phyloP scores from a whole-genome alignment of 2,797 vertebrate genomes.

The Pachyuromys duprasi region DNA sequence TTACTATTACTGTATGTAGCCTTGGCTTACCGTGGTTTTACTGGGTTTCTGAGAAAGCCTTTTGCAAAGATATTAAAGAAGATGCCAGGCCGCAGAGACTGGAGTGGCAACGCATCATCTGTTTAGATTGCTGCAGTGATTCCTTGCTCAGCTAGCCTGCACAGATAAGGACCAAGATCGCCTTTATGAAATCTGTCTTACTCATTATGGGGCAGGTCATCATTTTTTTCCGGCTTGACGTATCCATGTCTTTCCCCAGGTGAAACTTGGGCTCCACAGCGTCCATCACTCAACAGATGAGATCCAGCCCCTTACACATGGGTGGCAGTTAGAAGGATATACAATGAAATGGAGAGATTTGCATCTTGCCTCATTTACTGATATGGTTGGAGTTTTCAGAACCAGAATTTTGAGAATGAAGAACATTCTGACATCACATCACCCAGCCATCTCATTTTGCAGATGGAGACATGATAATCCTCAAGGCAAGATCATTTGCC shows the following conservation, averaged over 20 bases:
- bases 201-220: neutral
- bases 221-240: neutral
- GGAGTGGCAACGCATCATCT: neutral
- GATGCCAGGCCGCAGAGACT: neutral
- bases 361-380: neutral
- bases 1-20: neutral
- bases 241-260: neutral
- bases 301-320: neutral
- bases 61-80: conserved; percentile 4
- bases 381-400: neutral
- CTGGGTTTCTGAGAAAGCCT: conserved; percentile 28
- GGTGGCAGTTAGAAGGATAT: too few relatives aligned
- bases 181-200: neutral
- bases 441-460: neutral
- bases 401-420: neutral
- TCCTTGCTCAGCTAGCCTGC: neutral
- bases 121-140: neutral
- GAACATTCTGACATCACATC: neutral
- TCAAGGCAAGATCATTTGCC: neutral
- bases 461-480: neutral
- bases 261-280: neutral
- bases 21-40: neutral
- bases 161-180: neutral
- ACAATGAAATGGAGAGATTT: neutral
- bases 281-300: neutral